phyloP scores from a whole-genome alignment of 2,888 invertebrate species.

The Parochlus steinenii region DNA sequence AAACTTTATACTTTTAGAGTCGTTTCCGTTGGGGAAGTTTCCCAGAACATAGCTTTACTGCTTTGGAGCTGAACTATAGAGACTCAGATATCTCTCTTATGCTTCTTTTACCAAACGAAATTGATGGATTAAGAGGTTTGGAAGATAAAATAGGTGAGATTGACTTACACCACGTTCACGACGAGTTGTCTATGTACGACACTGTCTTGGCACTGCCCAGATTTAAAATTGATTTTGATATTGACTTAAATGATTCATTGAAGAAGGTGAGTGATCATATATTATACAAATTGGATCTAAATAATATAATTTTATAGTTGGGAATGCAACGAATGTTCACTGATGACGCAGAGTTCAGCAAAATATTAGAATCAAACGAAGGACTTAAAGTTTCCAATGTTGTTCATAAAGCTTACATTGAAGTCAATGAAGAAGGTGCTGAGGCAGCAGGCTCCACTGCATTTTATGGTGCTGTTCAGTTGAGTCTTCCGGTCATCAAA shows the following conservation, averaged over 20 bases:
- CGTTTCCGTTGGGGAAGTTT: slow-evolving; percentile 32
- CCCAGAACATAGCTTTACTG: slow-evolving; percentile 33
- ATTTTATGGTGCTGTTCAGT: not conserved
- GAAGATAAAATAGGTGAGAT: slow-evolving; percentile 40
- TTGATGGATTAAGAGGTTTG: slow-evolving; percentile 44
- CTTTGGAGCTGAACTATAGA: slow-evolving; percentile 54
- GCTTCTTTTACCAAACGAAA: slow-evolving; percentile 51
- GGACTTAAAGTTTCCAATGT: slow-evolving; percentile 47
- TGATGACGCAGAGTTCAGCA: slow-evolving; percentile 42
- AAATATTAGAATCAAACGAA: slow-evolving; percentile 35
- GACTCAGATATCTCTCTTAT: slow-evolving; percentile 54
- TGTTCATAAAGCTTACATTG: slow-evolving; percentile 70
- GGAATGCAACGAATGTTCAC: slow-evolving; percentile 52
- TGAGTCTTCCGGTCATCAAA: not conserved
- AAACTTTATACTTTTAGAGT: too few relatives aligned
- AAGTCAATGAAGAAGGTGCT: slow-evolving; percentile 75
- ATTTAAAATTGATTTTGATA: slow-evolving; percentile 60
- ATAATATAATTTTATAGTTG: slow-evolving; percentile 35
- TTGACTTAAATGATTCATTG: slow-evolving; percentile 42
- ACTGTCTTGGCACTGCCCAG: slow-evolving; percentile 57
- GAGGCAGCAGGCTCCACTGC: slow-evolving; percentile 70
- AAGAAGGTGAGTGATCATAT: slow-evolving; percentile 46
- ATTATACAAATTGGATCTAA: too few relatives aligned
- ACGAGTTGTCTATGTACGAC: too few relatives aligned
- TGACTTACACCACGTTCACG: slow-evolving; percentile 42